These are phyloP conservation scores for Caenorhabditis elegans DNA, from an alignment of 1,140 invertebrate genomes.

Conservation along the genomic window DNA sequence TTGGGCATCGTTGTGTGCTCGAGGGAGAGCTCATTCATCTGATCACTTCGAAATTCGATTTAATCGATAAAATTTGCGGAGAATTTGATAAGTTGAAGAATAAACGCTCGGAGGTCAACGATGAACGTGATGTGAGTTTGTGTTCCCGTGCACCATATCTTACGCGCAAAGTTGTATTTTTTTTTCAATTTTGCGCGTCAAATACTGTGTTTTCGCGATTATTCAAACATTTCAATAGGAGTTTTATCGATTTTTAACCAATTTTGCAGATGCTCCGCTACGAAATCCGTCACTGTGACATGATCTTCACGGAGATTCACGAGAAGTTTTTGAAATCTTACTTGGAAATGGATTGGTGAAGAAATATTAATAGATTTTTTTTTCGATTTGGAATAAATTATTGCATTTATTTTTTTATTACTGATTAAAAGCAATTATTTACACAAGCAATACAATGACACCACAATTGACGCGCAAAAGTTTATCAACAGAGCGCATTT, in stretches of 20 bases:
- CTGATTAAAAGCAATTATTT: too few relatives aligned
- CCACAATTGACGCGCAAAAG: too few relatives aligned
- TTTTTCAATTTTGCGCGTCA: too few relatives aligned
- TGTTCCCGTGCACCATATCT: too few relatives aligned
- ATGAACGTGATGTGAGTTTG: slow-evolving; percentile 49
- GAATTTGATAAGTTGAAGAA: slow-evolving; percentile 51
- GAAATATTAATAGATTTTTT: background rate
- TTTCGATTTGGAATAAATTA: background rate
- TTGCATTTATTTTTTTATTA: too few relatives aligned
- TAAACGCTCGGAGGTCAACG: slow-evolving; percentile 39
- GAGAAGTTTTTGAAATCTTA: slow-evolving; percentile 58
- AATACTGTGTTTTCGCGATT: too few relatives aligned
- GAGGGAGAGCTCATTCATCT: slow-evolving; percentile 50
- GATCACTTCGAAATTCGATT: slow-evolving; percentile 53
- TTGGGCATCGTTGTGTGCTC: slow-evolving; percentile 57
- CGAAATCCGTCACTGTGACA: slow-evolving; percentile 57
- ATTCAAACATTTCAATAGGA: too few relatives aligned
- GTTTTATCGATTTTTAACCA: too few relatives aligned
- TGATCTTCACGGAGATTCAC: slow-evolving; percentile 55
- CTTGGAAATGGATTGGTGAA: slow-evolving; percentile 60
- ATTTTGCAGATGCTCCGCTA: slow-evolving; percentile 52
- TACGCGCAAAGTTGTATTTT: too few relatives aligned
- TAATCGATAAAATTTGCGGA: slow-evolving; percentile 52
- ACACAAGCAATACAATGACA: too few relatives aligned
- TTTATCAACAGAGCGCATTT: too few relatives aligned